These are phyloP conservation scores for Sebastes trivittatus DNA, from an alignment of 2,797 vertebrate genomes.

Conservation along the genomic window DNA sequence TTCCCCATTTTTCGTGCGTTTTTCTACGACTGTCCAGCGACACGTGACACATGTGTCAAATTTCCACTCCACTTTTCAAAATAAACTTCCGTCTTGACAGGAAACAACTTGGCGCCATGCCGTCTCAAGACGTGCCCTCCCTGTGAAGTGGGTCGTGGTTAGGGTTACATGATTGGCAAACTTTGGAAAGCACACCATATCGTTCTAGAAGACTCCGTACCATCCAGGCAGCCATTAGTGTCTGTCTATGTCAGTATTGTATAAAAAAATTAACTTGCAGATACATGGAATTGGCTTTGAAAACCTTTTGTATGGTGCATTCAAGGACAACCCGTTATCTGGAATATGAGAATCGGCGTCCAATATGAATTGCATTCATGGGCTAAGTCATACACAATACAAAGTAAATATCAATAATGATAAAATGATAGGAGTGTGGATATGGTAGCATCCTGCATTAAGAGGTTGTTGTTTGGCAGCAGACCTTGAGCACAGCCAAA, in stretches of 20 bases:
- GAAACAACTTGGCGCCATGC: background rate
- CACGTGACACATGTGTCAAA: too few relatives aligned
- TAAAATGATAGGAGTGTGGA: background rate
- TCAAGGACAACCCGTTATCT: background rate
- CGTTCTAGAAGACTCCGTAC: too few relatives aligned
- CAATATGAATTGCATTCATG: background rate
- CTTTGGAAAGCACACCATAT: too few relatives aligned
- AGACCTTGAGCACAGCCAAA: background rate
- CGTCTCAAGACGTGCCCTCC: background rate
- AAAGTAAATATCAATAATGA: background rate
- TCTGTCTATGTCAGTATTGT: background rate
- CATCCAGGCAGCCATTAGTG: background rate
- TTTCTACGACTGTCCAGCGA: too few relatives aligned
- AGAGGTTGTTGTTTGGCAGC: background rate
- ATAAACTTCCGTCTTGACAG: too few relatives aligned
- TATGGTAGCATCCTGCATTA: background rate
- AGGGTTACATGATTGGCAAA: slow-evolving; percentile 12
- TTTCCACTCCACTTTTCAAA: too few relatives aligned
- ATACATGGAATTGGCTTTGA: background rate
- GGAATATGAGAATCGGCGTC: background rate
- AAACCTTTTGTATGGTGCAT: background rate
- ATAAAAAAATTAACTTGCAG: background rate
- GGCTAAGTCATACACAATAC: background rate
- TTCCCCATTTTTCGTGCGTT: too few relatives aligned
- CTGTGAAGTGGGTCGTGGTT: background rate